Evolutionary conservation across 1,140 invertebrate genomes (phyloP), one percentile per base, ranked within the genome.

Genomic region (Tribolium castaneum): DNA sequence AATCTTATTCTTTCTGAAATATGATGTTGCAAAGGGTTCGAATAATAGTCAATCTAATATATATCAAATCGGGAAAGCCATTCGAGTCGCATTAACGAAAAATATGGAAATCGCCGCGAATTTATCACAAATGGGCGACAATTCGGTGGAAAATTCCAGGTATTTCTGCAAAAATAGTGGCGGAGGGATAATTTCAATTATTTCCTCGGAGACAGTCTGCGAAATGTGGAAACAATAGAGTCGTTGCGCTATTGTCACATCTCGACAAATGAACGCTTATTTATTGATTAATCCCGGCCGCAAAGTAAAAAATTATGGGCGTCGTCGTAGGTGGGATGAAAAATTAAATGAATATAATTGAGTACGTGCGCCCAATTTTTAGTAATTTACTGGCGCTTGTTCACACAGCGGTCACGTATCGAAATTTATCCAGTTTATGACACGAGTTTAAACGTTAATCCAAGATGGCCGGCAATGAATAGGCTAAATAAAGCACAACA

Each of bases 261-360:
- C 12, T 16, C 49, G 39, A 72, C 70, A 72, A 66, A 72, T 72
- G 25, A 51, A 72, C 70, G 71, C 45, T 73, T 54, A 73, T 73
- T 52, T 73, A 73, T 51, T 52, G 71, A 73, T 73, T 73, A 30
- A n/a, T 73, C 25, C 59, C 59, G 30, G 59, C n/a, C 59, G 25
- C 59, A 12, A 12, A 9, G 14, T 66, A 13, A 66, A 66, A 66
- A 66, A 66, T 35, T 35, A 5, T 66, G 16, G 51, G 12, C 51
- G 39, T 9, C 13, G 51, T 13, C 51, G 12, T 52, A 52, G 59
- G 25, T 34, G 25, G 16, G 14, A 72, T 72, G 70, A 51, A 72
- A 72, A 50, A 72, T 51, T 10, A 73, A 52, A 73, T 73, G 71
- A 73, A 73, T 34, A 52, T 73, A 73, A 52, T 54, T 73, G 19